These are phyloP conservation scores for Brachyptera putata DNA, from an alignment of 2,888 invertebrate genomes.

Conservation along the genomic window DNA sequence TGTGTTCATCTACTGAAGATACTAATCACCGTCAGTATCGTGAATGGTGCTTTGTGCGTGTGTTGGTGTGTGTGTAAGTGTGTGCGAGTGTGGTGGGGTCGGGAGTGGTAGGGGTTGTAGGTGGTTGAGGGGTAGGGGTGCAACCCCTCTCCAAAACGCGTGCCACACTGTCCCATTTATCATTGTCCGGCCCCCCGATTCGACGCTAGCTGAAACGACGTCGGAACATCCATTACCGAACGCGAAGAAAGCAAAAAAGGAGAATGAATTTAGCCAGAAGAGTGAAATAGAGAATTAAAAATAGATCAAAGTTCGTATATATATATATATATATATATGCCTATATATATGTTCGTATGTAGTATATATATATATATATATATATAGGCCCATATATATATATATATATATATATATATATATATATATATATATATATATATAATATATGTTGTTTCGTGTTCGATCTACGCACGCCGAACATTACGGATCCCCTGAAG, in stretches of 20 bases:
- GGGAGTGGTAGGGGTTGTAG: neutral
- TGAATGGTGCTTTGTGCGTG: neutral
- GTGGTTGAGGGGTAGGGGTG: neutral
- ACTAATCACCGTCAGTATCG: slow-evolving; percentile 15
- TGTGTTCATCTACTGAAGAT: slow-evolving; percentile 11
- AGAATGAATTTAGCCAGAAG: neutral
- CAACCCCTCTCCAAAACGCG: slow-evolving; percentile 1
- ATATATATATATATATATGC: too few species aligned
- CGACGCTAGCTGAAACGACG: too few species aligned
- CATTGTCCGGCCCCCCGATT: slow-evolving; percentile 26
- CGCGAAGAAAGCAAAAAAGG: slow-evolving; percentile 9
- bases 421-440: too few species aligned
- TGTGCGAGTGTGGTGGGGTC: neutral
- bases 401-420: too few species aligned
- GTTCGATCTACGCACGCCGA: too few species aligned
- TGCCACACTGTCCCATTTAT: slow-evolving; percentile 21
- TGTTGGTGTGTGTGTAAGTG: neutral
- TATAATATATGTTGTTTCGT: too few species aligned
- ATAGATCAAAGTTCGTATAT: slow-evolving; percentile 10
- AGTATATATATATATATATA: too few species aligned
- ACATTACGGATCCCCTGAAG: too few species aligned
- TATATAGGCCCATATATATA: too few species aligned
- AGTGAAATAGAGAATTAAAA: slow-evolving; percentile 5
- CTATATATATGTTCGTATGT: too few species aligned
- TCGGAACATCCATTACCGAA: slow-evolving; percentile 15